These are phyloP conservation scores for Ctenochaetus hawaiiensis DNA, from an alignment of 2,797 vertebrate species.

Conservation along the genomic window DNA sequence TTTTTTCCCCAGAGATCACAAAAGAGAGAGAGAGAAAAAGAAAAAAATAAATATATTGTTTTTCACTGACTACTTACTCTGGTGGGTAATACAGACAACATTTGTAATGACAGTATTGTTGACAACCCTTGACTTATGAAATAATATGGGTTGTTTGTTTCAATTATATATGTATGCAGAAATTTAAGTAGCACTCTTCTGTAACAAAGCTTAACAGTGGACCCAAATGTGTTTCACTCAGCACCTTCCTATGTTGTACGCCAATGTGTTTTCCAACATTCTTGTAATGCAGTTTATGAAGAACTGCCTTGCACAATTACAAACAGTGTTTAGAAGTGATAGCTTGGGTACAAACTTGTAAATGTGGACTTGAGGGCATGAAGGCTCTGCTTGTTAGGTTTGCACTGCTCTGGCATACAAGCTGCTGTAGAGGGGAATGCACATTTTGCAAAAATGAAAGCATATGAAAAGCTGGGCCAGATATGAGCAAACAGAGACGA, in stretches of 20 bases:
- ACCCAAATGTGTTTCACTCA: constrained; percentile 42
- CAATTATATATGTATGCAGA: constrained; percentile 21
- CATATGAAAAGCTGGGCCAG: constrained; percentile 76
- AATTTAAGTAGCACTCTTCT: constrained; percentile 25
- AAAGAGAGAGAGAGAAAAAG: not conserved
- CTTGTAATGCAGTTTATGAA: constrained; percentile 71
- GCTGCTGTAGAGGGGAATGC: constrained; percentile 71
- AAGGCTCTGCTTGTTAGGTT: constrained; percentile 76
- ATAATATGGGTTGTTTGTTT: constrained; percentile 23
- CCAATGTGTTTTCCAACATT: constrained; percentile 52
- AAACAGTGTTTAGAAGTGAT: constrained; percentile 76
- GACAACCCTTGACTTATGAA: not conserved
- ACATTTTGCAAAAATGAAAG: constrained; percentile 76
- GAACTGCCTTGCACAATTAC: constrained; percentile 70
- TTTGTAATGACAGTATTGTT: constrained; percentile 27
- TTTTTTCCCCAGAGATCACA: not conserved
- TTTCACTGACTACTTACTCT: not conserved
- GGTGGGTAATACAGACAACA: not conserved
- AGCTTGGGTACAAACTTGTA: constrained; percentile 78
- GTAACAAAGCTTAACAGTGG: constrained; percentile 16
- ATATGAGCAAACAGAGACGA: constrained; percentile 68
- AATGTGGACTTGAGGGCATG: constrained; percentile 76
- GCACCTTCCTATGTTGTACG: constrained; percentile 25
- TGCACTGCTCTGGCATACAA: constrained; percentile 66
- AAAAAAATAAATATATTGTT: not conserved